Base-by-base conservation (phyloP, 2,797 vertebrate genomes). In the Rhinella marina region DNA sequence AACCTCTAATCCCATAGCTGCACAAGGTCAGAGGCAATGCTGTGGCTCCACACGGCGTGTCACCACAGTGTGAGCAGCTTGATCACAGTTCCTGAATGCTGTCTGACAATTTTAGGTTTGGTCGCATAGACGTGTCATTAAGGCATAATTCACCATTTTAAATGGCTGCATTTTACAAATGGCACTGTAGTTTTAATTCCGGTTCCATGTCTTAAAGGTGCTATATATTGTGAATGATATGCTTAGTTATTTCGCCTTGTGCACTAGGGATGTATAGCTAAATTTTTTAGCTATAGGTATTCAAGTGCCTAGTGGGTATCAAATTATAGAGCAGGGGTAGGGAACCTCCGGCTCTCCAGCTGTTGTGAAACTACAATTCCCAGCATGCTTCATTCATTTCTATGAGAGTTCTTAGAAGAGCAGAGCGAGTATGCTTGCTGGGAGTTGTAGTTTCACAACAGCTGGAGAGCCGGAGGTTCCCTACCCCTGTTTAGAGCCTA, bases 141-240 rank as follows among this genome's bases (percentile, higher is more conserved):
- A 85, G 83, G 83, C 83, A 85, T 62, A 61, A 7, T 41, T 84
- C 21, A 61, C 68, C 61, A 64, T 77, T 77, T 66, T 61, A 52
- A 85, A 85, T 64, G 23, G 59, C n/a, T 27, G 70, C 32, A 57
- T 85, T 76, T 75, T 62, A 50, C 41, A 48, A 75, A 17, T 85
- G 70, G 83, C 56, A 76, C 52, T 76, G 50, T 25, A 27, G n/a
- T 62, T 77, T 66, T 19, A 76, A n/a, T 9, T 61, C 54, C 3
- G 32, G 32, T 76, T 54, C n/a, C 25, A 82, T 75, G n/a, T 70
- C 25, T 84, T 59, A 59, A 59, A 84, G 70, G 68, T 84, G 82
- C 70, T 72, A 41, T 1, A 25, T 61, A 66, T 23, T 57, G 17
- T 59, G 52, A 59, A 61, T 59, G 23, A 68, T 68, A 66, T n/a